Percentiles rank a stretch among this genome's conserved stretches.
These are phyloP conservation scores for Tor tambroides DNA, from an alignment of 2,113 vertebrate genomes.

Conservation along the genomic window DNA sequence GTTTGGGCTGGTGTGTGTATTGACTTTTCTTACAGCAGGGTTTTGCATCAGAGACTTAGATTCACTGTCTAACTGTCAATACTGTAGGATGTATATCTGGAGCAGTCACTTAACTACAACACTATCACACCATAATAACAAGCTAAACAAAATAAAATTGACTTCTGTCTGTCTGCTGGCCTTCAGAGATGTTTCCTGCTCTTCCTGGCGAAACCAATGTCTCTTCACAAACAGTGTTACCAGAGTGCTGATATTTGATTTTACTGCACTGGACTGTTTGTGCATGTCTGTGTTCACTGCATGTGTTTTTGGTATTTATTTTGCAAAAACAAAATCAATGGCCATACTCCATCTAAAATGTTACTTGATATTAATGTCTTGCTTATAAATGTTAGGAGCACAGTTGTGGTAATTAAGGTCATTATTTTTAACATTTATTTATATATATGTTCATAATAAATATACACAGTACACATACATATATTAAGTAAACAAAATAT, in stretches of 20 bases:
- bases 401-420: too few relatives aligned
- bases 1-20: background rate
- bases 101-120: background rate
- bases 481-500: too few relatives aligned
- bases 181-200: background rate
- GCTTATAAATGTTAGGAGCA: background rate
- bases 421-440: too few relatives aligned
- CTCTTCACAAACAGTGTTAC: background rate
- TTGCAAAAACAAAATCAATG: background rate
- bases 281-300: background rate
- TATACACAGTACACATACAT: too few relatives aligned
- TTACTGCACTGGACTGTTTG: background rate
- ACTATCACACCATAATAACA: background rate
- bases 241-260: background rate
- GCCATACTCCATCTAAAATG: background rate
- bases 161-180: background rate
- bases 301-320: background rate
- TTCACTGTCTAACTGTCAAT: background rate
- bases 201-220: background rate
- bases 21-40: background rate
- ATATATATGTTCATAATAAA: too few relatives aligned
- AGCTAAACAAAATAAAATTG: background rate
- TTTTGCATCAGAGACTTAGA: background rate
- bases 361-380: background rate
- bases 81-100: background rate